These are phyloP conservation scores for Laupala kohalensis DNA, from an alignment of 1,140 invertebrate species.

Conservation along the genomic window DNA sequence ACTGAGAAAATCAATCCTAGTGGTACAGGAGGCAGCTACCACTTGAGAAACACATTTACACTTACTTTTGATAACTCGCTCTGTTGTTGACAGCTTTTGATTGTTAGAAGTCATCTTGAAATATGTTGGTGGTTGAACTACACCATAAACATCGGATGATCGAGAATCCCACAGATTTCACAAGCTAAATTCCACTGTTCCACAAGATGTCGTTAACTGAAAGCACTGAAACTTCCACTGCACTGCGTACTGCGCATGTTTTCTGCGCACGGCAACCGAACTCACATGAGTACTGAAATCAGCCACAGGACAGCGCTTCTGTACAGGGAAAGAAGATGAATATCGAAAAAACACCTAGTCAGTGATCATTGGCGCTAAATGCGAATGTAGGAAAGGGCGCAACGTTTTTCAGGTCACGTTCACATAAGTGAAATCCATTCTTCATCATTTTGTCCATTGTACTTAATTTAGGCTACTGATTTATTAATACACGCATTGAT, in stretches of 20 bases:
- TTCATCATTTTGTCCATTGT: too few species aligned
- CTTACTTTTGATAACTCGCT: conserved; percentile 62
- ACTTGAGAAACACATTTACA: conserved; percentile 16
- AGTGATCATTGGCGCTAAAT: too few species aligned
- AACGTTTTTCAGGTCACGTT: too few species aligned
- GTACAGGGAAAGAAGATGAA: conserved; percentile 1
- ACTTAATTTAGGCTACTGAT: too few species aligned
- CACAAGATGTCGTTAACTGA: conserved; percentile 30
- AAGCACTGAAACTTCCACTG: conserved; percentile 17
- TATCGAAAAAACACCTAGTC: too few species aligned
- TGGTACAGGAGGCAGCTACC: not conserved
- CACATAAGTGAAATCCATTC: too few species aligned
- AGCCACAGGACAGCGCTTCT: conserved; percentile 1
- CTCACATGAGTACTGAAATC: conserved; percentile 12
- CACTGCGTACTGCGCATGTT: conserved; percentile 19
- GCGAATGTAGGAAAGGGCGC: too few species aligned
- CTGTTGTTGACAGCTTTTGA: conserved; percentile 54
- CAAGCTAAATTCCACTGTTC: conserved; percentile 29
- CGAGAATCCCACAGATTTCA: conserved; percentile 16
- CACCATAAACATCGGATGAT: conserved; percentile 20
- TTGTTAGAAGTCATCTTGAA: conserved; percentile 41
- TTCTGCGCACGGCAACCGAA: conserved; percentile 26
- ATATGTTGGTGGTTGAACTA: conserved; percentile 13
- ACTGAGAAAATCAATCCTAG: conserved; percentile 32
- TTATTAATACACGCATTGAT: too few species aligned